Evolutionary conservation across 1,140 invertebrate genomes (phyloP).

Genomic region (Drosophila paulistorum): DNA sequence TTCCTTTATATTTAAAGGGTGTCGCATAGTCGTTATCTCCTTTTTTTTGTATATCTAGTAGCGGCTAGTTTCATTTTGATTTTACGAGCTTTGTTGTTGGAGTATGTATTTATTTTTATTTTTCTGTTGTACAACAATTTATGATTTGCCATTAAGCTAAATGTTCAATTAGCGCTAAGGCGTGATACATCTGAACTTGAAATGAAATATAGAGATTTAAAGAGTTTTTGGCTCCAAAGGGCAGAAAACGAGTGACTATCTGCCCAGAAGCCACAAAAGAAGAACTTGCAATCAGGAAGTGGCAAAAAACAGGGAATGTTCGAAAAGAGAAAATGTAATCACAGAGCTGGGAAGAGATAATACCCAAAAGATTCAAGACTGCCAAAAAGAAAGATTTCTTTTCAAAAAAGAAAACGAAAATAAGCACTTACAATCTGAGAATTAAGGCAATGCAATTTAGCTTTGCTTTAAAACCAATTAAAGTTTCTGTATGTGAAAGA

Average conservation of each 20-base stretch:
- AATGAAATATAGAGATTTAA: constrained; percentile 27
- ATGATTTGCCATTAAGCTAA: constrained; percentile 76
- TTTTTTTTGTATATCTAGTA: neutral
- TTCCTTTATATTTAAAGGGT: neutral
- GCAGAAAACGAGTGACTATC: neutral
- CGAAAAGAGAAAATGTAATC: constrained; percentile 1
- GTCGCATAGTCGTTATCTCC: neutral
- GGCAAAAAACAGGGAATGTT: neutral
- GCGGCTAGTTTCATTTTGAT: constrained; percentile 41
- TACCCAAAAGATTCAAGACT: neutral
- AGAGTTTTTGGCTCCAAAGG: constrained; percentile 1
- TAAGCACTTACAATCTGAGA: neutral
- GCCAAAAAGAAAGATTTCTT: neutral
- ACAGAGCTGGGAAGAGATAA: neutral
- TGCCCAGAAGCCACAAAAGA: neutral
- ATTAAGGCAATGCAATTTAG: neutral
- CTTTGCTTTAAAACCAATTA: neutral
- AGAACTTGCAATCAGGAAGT: constrained; percentile 5
- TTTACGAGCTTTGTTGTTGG: constrained; percentile 27
- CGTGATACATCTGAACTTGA: constrained; percentile 63
- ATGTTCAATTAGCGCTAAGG: constrained; percentile 70
- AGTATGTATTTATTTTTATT: constrained; percentile 5
- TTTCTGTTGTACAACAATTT: constrained; percentile 57
- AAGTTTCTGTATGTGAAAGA: neutral
- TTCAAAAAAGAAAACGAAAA: neutral